Evolutionary conservation across 2,888 invertebrate genomes (phyloP), one percentile per base, ranked within the genome.

Genomic region (Coelinius sp.): DNA sequence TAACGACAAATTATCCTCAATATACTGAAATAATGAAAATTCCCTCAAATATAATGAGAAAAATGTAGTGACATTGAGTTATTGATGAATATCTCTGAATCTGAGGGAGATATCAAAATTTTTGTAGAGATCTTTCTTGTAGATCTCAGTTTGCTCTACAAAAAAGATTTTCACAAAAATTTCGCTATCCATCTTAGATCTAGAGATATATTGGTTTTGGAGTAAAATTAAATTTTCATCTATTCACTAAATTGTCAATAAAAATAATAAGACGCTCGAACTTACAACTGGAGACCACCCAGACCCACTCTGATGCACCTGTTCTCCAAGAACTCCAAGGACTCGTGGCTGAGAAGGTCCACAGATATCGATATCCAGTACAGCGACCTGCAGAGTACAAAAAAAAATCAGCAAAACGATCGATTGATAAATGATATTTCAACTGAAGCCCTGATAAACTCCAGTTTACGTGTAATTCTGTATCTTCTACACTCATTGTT

Each of bases 341-440:
- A 99, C 94, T 76, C 97, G 92, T 10, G 99, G 99, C 85, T 97
- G 96, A 24, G 98, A 98, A 53, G 99, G 99, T 0, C 99, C 99
- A 89, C 99, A 99, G 80, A 99, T 97, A 87, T 99, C 99, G 69
- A 99, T 94, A 89, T 99, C 99, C 79, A 99, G 89, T 6, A 99
- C 92, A 20, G 95, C 99, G 77, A 99, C 93, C 95, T 96, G 84
- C 65, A 76, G n/a, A n/a, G n/a, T n/a, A 71, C 70, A 63, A 78
- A 25, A 52, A 63, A 66, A 71, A 73, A 68, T 52, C 59, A 44
- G 52, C 62, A 63, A 24, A 53, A 12, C 25, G 52, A 70, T 70
- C 65, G 78, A 27, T 62, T 56, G n/a, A n/a, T n/a, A n/a, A n/a
- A n/a, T n/a, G n/a, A n/a, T 59, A 67, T 67, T 38, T 31, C 27